Percentiles rank a stretch among this genome's conserved stretches.
Evolutionary conservation across 1,140 invertebrate species (phyloP).

Genomic region (Drosophila baimaii): DNA sequence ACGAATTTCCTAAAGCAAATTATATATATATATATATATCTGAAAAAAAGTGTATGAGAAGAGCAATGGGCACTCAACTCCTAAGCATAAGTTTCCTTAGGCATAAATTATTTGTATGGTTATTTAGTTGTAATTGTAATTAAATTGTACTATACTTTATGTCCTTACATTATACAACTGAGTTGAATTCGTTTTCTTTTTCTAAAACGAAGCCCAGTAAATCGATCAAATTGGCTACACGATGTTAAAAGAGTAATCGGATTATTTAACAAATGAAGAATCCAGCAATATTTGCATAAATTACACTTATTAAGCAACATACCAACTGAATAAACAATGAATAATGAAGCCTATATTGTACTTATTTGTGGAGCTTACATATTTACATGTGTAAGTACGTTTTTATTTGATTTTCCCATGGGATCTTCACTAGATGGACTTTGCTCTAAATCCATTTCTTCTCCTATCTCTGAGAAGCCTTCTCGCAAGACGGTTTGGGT

Average conservation of each 20-base stretch:
- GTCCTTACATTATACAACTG: slow-evolving; percentile 49
- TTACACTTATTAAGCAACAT: slow-evolving; percentile 56
- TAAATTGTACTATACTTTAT: slow-evolving; percentile 70
- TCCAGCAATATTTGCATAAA: slow-evolving; percentile 76
- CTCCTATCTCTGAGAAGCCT: too few species aligned
- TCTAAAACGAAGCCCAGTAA: slow-evolving; percentile 65
- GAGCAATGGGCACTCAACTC: slow-evolving; percentile 66
- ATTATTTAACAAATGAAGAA: slow-evolving; percentile 55
- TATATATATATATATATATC: slow-evolving; percentile 37
- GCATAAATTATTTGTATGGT: slow-evolving; percentile 68
- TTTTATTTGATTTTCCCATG: too few species aligned
- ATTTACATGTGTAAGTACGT: too few species aligned
- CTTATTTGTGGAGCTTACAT: neutral
- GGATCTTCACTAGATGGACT: too few species aligned
- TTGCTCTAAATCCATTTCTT: too few species aligned
- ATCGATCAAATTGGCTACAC: slow-evolving; percentile 46
- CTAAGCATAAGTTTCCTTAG: slow-evolving; percentile 65
- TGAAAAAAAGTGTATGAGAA: slow-evolving; percentile 27
- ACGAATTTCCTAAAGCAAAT: slow-evolving; percentile 61
- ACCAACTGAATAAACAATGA: slow-evolving; percentile 60
- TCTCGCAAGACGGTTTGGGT: too few species aligned
- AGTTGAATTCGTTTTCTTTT: slow-evolving; percentile 58
- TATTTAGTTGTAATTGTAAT: slow-evolving; percentile 80
- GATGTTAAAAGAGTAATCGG: slow-evolving; percentile 32
- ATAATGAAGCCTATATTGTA: slow-evolving; percentile 24